Evolutionary conservation across 2,113 vertebrate species (phyloP), one percentile per base, ranked within the genome.

Genomic region (Mohoua ochrocephala): DNA sequence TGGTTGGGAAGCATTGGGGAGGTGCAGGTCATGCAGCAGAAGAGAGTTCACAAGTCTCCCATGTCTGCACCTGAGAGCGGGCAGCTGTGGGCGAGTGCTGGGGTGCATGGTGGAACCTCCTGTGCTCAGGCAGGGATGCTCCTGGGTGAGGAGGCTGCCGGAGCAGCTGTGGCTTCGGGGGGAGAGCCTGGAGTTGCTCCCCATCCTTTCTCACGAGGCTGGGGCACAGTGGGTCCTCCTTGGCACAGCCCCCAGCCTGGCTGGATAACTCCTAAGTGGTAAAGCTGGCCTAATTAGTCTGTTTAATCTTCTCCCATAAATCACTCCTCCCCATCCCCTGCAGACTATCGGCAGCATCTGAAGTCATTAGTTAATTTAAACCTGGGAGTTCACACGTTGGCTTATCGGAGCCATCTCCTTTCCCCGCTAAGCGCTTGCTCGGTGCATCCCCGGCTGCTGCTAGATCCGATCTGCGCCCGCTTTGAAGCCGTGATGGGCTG

Each of bases 351-450:
- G 96, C 91, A 76, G 89, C 90, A 95, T 97, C 96, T 95, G 87
- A 92, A 89, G 80, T 90, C 90, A 97, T 97, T 97, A 97, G 91
- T 92, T 96, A 94, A 96, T 97, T 97, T 95, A 93, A 93, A 93
- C 84, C 94, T 91, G 71, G 89, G 88, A 95, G 94, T 93, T 96
- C 95, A 79, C 88, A 61, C 81, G 52, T 80, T 83, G 83, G 20
- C 84, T 92, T 96, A 94, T 97, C 95, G 21, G 67, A 87, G 70
- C 41, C 50, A 94, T 97, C 96, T 94, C 91, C 54, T 11, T 28
- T 88, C 90, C 87, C 69, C 45, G 44, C 92, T 86, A 57, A 82
- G 95, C 89, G 31, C 86, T 73, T 59, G 91, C 95, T 96, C 30
- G 17, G 77, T 74, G 92, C 84, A 15, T 69, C 79, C 59, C 95